Conservation (phyloP, 1,140 invertebrate genomes). For the Drosophila obscura region DNA sequence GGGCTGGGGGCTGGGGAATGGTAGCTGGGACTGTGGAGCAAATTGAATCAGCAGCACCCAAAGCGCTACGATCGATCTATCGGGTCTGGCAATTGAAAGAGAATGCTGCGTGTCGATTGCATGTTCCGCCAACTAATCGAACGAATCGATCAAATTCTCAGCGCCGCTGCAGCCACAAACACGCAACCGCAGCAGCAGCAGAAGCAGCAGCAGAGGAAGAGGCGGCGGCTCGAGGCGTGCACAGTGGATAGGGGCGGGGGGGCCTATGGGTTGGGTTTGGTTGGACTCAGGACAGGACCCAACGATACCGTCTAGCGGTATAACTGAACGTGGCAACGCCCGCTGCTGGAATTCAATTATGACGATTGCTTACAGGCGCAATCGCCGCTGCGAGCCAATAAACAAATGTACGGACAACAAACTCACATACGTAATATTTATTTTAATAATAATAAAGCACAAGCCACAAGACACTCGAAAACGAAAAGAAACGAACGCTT, state of each 20-base stretch:
- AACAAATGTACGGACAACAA: constrained; percentile 79
- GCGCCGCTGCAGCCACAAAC: constrained; percentile 48
- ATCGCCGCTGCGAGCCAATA: constrained; percentile 72
- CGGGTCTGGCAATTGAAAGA: constrained; percentile 63
- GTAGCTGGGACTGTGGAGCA: constrained; percentile 19
- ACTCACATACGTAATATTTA: constrained; percentile 68
- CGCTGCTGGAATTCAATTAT: constrained; percentile 83
- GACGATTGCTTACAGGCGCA: constrained; percentile 66
- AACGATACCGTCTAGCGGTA: constrained; percentile 49
- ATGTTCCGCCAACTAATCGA: constrained; percentile 81
- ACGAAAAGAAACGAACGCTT: background rate
- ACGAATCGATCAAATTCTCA: constrained; percentile 82
- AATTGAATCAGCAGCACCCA: constrained; percentile 77
- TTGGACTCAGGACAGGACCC: constrained; percentile 7
- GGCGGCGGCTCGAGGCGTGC: background rate
- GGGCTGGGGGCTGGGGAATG: no score
- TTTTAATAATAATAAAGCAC: constrained; percentile 69
- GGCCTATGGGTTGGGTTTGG: no score
- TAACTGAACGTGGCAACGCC: constrained; percentile 66
- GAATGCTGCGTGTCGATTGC: constrained; percentile 81
- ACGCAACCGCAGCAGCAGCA: constrained; percentile 70
- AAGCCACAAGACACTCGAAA: background rate
- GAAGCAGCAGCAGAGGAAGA: constrained; percentile 44
- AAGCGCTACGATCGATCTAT: constrained; percentile 44
- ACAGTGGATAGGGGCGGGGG: background rate